A percentile compares a stretch with the other conserved stretches of the same genome.
Evolutionary conservation across 2,113 vertebrate species (phyloP).

Genomic region (Indicator maculatus): DNA sequence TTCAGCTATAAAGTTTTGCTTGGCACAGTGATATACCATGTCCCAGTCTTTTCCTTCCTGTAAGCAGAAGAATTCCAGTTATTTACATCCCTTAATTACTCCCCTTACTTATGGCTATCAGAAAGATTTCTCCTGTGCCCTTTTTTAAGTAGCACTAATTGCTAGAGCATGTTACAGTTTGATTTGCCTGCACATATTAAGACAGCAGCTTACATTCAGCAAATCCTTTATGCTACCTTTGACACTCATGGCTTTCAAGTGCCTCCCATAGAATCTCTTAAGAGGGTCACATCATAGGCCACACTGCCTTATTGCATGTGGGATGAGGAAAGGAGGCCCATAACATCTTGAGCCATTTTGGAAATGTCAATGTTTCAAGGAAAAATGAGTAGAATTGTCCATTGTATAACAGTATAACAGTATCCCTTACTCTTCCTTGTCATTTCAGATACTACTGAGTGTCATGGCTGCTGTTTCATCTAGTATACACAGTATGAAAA

Average conservation of each 20-base stretch:
- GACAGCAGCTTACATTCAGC: neutral
- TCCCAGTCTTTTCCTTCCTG: neutral
- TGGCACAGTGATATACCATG: neutral
- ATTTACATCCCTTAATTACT: neutral
- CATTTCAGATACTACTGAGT: neutral
- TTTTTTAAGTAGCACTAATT: neutral
- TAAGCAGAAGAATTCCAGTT: neutral
- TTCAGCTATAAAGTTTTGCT: neutral
- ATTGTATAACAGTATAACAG: neutral
- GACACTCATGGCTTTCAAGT: neutral
- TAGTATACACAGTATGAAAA: neutral
- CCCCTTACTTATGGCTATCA: neutral
- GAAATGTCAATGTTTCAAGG: neutral
- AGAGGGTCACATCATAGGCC: neutral
- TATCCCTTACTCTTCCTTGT: neutral
- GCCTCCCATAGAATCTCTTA: neutral
- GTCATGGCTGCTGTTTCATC: neutral
- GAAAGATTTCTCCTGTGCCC: neutral
- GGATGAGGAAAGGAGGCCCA: neutral
- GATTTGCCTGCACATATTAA: neutral
- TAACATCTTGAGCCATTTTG: neutral
- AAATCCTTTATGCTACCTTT: neutral
- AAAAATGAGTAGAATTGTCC: neutral
- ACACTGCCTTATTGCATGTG: neutral
- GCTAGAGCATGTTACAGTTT: neutral